Evolutionary conservation across 2,888 invertebrate genomes (phyloP).

Genomic region (Polymixis lichenea): DNA sequence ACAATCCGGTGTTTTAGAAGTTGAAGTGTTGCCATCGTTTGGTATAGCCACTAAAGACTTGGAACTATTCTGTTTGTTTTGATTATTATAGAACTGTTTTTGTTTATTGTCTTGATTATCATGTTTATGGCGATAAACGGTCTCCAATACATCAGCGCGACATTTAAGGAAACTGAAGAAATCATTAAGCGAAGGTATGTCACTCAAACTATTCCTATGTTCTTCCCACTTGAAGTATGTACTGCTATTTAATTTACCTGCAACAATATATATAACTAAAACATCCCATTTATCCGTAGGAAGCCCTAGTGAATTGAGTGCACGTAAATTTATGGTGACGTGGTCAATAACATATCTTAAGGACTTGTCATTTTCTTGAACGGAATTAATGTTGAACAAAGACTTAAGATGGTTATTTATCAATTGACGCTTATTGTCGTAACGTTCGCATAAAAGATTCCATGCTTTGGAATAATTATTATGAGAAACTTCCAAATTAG

Average conservation of each 20-base stretch:
- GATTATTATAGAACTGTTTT: not conserved
- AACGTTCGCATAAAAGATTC: no score
- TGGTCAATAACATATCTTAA: conserved; percentile 6
- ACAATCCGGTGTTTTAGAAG: not conserved
- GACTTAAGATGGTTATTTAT: no score
- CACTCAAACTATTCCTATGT: conserved; percentile 2
- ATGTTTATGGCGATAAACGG: not conserved
- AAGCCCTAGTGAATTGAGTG: not conserved
- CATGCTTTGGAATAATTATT: no score
- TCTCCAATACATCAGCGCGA: not conserved
- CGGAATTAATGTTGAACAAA: no score
- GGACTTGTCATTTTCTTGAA: conserved; percentile 12
- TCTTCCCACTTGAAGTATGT: conserved; percentile 21
- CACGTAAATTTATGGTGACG: conserved; percentile 5
- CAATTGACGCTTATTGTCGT: no score
- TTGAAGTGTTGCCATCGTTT: conserved; percentile 6
- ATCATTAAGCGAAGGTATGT: not conserved
- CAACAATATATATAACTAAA: not conserved
- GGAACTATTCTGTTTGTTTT: not conserved
- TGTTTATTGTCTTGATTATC: not conserved
- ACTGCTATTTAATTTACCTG: conserved; percentile 7
- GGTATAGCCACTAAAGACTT: conserved; percentile 12
- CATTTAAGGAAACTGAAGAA: not conserved
- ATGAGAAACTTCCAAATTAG: no score
- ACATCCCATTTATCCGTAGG: not conserved